phyloP scores from a whole-genome alignment of 2,888 invertebrate genomes.

The Synergus laeviventris region DNA sequence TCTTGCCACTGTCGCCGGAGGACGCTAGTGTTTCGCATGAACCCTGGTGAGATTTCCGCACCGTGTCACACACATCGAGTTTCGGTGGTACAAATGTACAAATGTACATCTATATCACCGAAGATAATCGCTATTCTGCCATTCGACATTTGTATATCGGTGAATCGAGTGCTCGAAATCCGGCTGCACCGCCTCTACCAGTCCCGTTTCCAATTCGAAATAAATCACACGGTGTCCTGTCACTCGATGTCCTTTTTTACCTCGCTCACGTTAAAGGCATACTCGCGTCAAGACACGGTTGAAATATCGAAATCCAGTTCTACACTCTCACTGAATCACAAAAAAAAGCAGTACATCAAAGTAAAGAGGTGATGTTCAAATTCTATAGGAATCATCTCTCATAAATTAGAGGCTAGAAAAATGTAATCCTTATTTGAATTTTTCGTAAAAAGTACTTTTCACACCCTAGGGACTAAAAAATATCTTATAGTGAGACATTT shows the following conservation, averaged over 20 bases:
- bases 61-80: neutral
- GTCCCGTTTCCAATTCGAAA: slow-evolving; percentile 41
- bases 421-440: neutral
- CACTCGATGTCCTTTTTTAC: slow-evolving; percentile 9
- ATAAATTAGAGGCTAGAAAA: neutral
- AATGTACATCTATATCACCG: slow-evolving; percentile 44
- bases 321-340: slow-evolving; percentile 11
- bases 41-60: slow-evolving; percentile 24
- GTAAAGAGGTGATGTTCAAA: neutral
- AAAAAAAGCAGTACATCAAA: slow-evolving; percentile 13
- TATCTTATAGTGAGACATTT: no score
- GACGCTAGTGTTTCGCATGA: neutral
- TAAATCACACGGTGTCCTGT: slow-evolving; percentile 45
- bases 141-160: slow-evolving; percentile 46
- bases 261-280: slow-evolving; percentile 19
- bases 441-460: no score
- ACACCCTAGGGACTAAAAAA: no score
- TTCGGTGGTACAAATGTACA: slow-evolving; percentile 23
- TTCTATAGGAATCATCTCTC: slow-evolving; percentile 7
- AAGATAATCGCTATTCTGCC: slow-evolving; percentile 31
- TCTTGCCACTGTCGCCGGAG: neutral
- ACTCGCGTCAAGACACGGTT: neutral
- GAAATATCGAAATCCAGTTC: slow-evolving; percentile 10
- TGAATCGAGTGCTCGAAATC: slow-evolving; percentile 40
- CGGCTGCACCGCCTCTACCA: slow-evolving; percentile 9